These are phyloP conservation scores for Anticlea derivata DNA, from an alignment of 2,888 invertebrate genomes.

Conservation along the genomic window DNA sequence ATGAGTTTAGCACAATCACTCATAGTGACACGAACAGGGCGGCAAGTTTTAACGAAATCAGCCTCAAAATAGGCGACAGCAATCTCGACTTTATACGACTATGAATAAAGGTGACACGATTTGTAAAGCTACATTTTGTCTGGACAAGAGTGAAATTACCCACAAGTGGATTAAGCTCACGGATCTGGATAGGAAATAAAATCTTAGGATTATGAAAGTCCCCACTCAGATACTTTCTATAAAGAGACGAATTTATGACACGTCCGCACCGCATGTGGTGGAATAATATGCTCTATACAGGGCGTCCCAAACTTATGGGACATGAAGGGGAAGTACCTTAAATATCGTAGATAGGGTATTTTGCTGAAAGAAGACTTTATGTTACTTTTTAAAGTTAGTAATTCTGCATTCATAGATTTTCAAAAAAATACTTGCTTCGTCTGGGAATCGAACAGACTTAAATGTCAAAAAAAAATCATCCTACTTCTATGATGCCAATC, in stretches of 20 bases:
- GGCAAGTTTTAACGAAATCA: slow-evolving; percentile 41
- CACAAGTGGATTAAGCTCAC: too few species aligned
- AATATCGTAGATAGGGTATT: too few species aligned
- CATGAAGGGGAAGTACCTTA: too few species aligned
- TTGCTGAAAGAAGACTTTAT: too few species aligned
- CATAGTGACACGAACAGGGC: slow-evolving; percentile 75
- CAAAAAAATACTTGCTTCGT: too few species aligned
- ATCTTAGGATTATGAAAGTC: neutral
- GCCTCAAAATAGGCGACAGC: slow-evolving; percentile 23
- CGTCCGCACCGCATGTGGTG: slow-evolving; percentile 7
- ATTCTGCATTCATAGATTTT: too few species aligned
- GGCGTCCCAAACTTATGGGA: too few species aligned
- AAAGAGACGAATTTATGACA: slow-evolving; percentile 16
- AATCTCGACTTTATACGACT: slow-evolving; percentile 9
- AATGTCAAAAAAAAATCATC: too few species aligned
- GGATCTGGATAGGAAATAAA: too few species aligned
- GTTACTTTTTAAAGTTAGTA: too few species aligned
- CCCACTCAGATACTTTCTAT: neutral
- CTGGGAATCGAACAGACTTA: too few species aligned
- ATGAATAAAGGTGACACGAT: neutral
- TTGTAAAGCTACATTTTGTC: neutral
- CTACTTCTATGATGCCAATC: too few species aligned
- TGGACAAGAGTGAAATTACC: neutral
- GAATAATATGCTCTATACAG: slow-evolving; percentile 19
- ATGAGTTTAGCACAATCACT: slow-evolving; percentile 84